These are phyloP conservation scores for Apostichopus parvimensis DNA, from an alignment of 35 echinoderm and acorn worm species.

Conservation along the genomic window DNA sequence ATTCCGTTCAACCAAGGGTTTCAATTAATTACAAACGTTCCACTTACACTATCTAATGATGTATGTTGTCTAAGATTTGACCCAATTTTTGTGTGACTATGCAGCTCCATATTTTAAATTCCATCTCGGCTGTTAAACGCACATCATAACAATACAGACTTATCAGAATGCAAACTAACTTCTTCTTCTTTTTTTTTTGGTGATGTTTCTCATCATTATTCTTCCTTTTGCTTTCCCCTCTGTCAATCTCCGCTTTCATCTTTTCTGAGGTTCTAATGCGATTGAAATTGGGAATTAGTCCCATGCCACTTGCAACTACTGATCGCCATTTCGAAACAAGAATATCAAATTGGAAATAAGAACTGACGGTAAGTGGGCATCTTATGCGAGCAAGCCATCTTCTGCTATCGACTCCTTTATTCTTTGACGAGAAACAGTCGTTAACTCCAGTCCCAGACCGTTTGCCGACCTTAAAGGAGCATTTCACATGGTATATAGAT, in stretches of 20 bases:
- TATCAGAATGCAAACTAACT: background rate
- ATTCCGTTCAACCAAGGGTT: too few species aligned
- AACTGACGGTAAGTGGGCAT: conserved; percentile 23
- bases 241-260: background rate
- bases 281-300: conserved; percentile 45
- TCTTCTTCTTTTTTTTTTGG: background rate
- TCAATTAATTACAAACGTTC: too few species aligned
- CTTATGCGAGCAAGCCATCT: background rate
- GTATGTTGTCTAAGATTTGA: too few species aligned
- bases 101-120: too few species aligned
- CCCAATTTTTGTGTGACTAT: too few species aligned
- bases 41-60: too few species aligned
- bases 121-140: too few species aligned
- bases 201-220: background rate
- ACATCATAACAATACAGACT: background rate
- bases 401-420: background rate
- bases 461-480: background rate
- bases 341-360: conserved; percentile 41
- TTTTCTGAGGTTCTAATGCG: background rate
- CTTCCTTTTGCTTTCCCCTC: background rate
- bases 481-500: background rate
- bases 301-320: background rate
- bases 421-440: conserved; percentile 22
- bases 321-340: background rate
- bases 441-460: background rate